phyloP scores from a whole-genome alignment of 2,113 vertebrate genomes.

The Rhea americana region DNA sequence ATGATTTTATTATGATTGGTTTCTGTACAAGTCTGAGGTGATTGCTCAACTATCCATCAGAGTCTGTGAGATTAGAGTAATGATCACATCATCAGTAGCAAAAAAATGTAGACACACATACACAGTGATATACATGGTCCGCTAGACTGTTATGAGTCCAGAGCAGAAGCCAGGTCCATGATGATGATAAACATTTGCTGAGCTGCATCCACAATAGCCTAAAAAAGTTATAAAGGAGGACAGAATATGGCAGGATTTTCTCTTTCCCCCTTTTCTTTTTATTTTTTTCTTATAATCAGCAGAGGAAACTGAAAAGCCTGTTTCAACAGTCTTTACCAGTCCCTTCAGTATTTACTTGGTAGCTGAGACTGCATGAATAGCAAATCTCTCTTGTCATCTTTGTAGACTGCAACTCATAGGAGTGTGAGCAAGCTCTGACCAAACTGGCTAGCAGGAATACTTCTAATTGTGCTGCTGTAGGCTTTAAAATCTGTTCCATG shows the following conservation, averaged over 20 bases:
- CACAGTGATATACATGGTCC: background rate
- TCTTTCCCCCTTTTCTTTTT: background rate
- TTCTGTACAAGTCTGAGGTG: background rate
- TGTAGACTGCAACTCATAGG: background rate
- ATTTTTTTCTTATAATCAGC: background rate
- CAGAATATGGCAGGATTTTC: background rate
- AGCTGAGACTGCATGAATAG: background rate
- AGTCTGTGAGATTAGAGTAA: constrained; percentile 27
- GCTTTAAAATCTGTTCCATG: accelerated
- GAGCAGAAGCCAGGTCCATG: background rate
- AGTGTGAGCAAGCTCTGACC: background rate
- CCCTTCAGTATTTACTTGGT: background rate
- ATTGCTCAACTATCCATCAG: constrained; percentile 30
- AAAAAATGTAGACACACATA: background rate
- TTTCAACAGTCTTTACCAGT: background rate
- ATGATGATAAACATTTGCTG: background rate
- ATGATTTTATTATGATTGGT: constrained; percentile 20
- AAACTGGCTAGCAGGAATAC: background rate
- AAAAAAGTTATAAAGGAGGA: background rate
- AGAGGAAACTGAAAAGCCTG: background rate
- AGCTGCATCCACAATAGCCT: background rate
- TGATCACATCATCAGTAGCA: constrained; percentile 19
- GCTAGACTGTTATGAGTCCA: background rate
- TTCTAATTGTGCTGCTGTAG: background rate
- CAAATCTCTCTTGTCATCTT: background rate